Base-by-base conservation (phyloP, 2,888 invertebrate species). In the Rhaphigaster nebulosa region DNA sequence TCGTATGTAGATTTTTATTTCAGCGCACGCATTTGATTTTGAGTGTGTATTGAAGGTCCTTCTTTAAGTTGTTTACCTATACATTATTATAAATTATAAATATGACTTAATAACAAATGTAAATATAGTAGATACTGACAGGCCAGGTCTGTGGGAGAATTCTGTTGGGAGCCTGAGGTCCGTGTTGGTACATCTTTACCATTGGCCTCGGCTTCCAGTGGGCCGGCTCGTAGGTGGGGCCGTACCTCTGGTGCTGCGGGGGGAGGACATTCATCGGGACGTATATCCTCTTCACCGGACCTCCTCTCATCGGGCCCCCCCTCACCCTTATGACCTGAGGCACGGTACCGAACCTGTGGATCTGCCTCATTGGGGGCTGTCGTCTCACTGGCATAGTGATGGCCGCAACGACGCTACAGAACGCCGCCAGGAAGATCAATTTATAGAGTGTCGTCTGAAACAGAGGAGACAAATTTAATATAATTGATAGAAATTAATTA, bases 261-360 rank as follows among this genome's bases (percentile, higher is more conserved):
- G 84, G 84, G 12, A 84, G 3, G 8, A 90, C 87, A 29, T 90
- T 90, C 90, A 90, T 90, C 13, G 90, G 90, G 1, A 90, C 90
- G 56, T 90, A 90, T 18, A 90, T 90, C 84, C 90, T 90, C 56
- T 90, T 90, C 26, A 90, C 90, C 4, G 90, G 89, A 5, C 54
- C 89, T 1, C 60, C 60, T 26, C 89, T 65, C 26, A 88, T 41
- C 23, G 89, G 65, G 20, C 29, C 65, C 1, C 56, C 56, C 41
- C 88, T 70, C 3, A 89, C 89, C 45, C 89, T 45, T 76, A 89
- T 56, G 34, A 89, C 70, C 84, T 70, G 70, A n/a, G 89, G 89
- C 0, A 45, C 89, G 0, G 60, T 20, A 0, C 89, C 89, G 29
- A 45, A 45, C 41, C 89, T 65, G 60, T 89, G 89, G 41, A 89